Base-by-base conservation (phyloP, 35 echinoderm and acorn worm species). In the Diadema setosum region DNA sequence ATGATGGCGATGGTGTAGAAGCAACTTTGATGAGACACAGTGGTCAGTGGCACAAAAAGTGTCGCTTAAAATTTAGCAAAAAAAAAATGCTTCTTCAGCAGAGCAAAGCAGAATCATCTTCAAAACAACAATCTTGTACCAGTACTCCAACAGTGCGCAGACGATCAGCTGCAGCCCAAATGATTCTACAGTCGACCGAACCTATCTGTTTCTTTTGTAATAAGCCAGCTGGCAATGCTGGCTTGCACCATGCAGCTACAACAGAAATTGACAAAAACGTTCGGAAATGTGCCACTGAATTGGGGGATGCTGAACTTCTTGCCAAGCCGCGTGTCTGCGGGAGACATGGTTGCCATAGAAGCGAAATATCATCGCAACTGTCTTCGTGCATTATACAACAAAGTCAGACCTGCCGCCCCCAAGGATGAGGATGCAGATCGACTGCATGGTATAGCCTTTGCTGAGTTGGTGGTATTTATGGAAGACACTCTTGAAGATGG, bases 1-100 rank as follows among this genome's bases (percentile, higher is more conserved):
- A 88, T 89, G 91, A 93, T 23, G 65, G 87, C 21, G 39, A 84
- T 85, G 92, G 87, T 16, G 46, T 85, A 12, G 82, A 84, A 85
- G 80, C 41, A 14, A 73, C 91, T 16, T 29, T 93, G 29, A 43
- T 84, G 31, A 16, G 17, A 33, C 56, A 87, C 48, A 45, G 26
- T 7, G 90, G 74, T 3, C 60, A 92, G 25, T 92, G 55, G 70
- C 90, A 92, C 59, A 48, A 89, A 46, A 67, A 42, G 45, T 89
- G 91, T 57, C 23, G 42, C 23, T n/a, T 73, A 4, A 56, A 70
- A 32, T 73, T 55, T 20, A 83, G 74, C 42, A 87, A 65, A 55
- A 76, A 26, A 11, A 75, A 24, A 45, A 82, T 70, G 30, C 29
- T 92, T 60, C 2, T 4, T 2, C 1, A 75, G 17, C 32, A 39